Percentiles rank a stretch among this genome's conserved stretches.
Conservation (phyloP, 2,113 vertebrate genomes). For the Ctenomys sociabilis region DNA sequence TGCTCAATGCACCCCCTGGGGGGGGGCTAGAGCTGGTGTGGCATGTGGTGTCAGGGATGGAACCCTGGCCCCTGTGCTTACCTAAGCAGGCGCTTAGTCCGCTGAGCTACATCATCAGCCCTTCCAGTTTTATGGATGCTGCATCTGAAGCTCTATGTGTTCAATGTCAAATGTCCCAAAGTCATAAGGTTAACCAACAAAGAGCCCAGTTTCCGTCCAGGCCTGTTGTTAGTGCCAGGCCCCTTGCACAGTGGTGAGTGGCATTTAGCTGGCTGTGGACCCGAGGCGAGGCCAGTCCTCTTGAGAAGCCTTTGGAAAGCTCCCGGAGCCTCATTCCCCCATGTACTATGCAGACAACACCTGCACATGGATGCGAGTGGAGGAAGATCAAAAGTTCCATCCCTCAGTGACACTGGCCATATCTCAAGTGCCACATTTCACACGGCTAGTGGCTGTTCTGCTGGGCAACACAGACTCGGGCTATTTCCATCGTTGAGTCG, state of each 20-base stretch:
- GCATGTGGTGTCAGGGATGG: too few species aligned
- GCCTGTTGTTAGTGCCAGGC: neutral
- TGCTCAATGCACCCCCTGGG: too few species aligned
- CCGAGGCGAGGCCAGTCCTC: neutral
- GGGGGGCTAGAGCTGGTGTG: too few species aligned
- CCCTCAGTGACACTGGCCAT: neutral
- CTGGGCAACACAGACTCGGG: neutral
- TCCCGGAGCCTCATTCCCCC: neutral
- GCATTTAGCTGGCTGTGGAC: neutral
- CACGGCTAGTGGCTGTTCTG: neutral
- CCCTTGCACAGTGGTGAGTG: neutral
- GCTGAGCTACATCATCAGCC: too few species aligned
- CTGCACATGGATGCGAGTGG: neutral
- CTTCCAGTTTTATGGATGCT: neutral
- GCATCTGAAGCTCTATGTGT: neutral
- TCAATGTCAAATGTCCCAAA: neutral
- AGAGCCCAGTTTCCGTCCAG: neutral
- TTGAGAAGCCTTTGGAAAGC: neutral
- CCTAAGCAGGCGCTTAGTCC: too few species aligned
- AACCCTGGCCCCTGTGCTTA: too few species aligned
- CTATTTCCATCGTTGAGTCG: neutral
- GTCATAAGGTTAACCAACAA: neutral
- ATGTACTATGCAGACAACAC: rapidly evolving
- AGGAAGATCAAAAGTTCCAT: neutral
- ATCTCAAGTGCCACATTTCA: neutral